Evolutionary conservation across 2,113 vertebrate genomes (phyloP).

Genomic region (Rhynchomys soricoides): DNA sequence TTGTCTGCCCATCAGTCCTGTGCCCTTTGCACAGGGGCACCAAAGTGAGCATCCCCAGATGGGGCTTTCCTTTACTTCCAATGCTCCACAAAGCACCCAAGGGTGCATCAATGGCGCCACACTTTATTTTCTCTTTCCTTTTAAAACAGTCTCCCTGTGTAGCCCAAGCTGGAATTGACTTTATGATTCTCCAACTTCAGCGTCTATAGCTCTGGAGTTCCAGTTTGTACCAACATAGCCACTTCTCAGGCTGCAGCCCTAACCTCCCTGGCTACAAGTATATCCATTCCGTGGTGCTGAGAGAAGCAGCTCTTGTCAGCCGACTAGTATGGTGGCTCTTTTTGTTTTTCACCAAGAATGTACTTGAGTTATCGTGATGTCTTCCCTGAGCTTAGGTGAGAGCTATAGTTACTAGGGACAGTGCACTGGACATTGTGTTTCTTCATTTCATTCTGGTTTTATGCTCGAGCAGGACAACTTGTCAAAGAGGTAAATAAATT

Average conservation of each 20-base stretch:
- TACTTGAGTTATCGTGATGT: background rate
- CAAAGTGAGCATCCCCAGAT: background rate
- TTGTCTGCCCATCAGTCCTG: background rate
- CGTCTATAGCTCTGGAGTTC: background rate
- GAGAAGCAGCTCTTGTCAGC: background rate
- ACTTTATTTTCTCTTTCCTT: background rate
- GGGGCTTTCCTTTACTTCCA: background rate
- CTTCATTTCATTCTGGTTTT: background rate
- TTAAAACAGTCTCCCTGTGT: background rate
- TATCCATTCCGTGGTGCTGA: background rate
- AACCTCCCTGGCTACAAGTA: background rate
- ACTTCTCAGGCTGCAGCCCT: background rate
- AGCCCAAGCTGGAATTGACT: background rate
- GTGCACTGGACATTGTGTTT: background rate
- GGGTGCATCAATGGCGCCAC: rapidly evolving
- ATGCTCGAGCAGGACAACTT: background rate
- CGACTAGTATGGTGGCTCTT: background rate
- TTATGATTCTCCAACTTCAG: no score
- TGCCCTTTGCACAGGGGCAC: background rate
- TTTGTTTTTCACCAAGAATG: background rate
- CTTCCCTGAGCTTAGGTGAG: slow-evolving; percentile 2
- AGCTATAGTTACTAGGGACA: background rate
- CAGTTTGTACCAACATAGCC: background rate
- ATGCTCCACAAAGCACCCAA: background rate
- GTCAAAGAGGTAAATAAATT: background rate